phyloP scores from a whole-genome alignment of 2,888 invertebrate genomes.

The Tenthredo distinguenda region DNA sequence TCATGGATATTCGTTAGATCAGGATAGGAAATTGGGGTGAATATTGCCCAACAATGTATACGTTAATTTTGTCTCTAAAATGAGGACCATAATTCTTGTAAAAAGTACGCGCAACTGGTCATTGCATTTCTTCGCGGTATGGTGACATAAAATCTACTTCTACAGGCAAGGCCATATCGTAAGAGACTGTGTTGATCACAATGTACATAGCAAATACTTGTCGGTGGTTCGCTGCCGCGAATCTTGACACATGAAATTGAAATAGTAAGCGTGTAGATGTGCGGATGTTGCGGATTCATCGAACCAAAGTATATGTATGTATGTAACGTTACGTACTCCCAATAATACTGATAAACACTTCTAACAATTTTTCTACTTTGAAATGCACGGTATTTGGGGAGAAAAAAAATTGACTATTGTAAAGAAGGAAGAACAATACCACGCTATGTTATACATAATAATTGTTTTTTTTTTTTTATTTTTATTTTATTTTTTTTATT shows the following conservation, averaged over 20 bases:
- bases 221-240: not conserved
- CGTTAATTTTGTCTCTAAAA: not conserved
- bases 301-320: not conserved
- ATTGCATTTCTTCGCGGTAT: not conserved
- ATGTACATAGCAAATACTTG: not conserved
- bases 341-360: not conserved
- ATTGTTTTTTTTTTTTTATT: constrained; percentile 54
- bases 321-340: not conserved
- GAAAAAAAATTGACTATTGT: constrained; percentile 68
- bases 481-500: constrained; percentile 63
- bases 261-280: not conserved
- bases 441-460: constrained; percentile 68
- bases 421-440: constrained; percentile 67
- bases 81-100: not conserved
- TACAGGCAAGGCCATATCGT: not conserved
- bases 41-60: not conserved
- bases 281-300: not conserved
- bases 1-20: not conserved
- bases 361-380: constrained; percentile 39
- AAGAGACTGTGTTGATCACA: not conserved
- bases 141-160: not conserved
- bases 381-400: constrained; percentile 32
- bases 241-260: constrained; percentile 8
- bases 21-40: not conserved
- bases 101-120: not conserved